Evolutionary conservation across 1,140 invertebrate genomes (phyloP), one percentile per base, ranked within the genome.

Genomic region (Diuraphis noxia): DNA sequence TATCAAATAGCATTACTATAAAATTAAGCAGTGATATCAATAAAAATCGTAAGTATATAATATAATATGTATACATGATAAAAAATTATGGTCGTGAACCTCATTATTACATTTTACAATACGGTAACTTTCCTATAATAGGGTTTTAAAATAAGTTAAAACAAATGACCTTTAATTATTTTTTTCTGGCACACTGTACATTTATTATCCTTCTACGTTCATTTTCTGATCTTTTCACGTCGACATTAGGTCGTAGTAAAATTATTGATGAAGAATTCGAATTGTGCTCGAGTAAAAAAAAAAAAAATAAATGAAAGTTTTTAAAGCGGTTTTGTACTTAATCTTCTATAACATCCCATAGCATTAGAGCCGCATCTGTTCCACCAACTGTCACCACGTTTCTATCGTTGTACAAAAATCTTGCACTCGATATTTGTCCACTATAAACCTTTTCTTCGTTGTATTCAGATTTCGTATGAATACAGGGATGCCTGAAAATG

Each of bases 381-480:
- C 98, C 98, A 38, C 98, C 98, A 13, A 97, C 96, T 2, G 97
- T 98, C 21, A 98, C 96, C 30, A 99, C 94, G 92, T 97, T 97
- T 56, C 97, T 95, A 94, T 98, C 97, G 93, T 97, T 97, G 94
- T 96, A 97, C 4, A 98, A 94, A 94, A 98, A 98, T 84, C 97
- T 95, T 3, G 97, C 96, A 88, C 96, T 96, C 17, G 97, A 97
- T 89, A 99, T 95, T 93, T 97, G 95, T 85, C 97, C 97, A 84
- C 97, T 98, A 95, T 98, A 98, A 0, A 98, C 97, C 93, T 97
- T 98, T 92, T 97, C 96, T 93, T 97, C 96, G 92, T 97, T 96
- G 94, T 97, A 97, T 93, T 97, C 97, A 1, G 97, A 96, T 94
- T 98, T 97, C 5, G 96, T 95, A 93, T 95, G 97, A 34, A 97